A percentile compares a stretch with the other conserved stretches of the same genome.
Evolutionary conservation across 2,888 invertebrate species (phyloP).

Genomic region (Conus canariensis): DNA sequence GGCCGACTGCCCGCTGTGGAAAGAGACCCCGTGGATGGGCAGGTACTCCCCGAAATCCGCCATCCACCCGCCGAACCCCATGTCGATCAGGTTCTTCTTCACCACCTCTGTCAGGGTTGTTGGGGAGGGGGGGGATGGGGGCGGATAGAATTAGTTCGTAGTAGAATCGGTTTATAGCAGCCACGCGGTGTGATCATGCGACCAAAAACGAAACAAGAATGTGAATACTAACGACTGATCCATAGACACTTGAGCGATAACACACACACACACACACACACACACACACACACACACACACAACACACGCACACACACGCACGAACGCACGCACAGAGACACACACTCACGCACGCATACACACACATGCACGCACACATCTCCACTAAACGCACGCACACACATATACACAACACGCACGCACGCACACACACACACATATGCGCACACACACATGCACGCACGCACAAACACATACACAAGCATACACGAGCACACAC

Average conservation of each 20-base stretch:
- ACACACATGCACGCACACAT: no score
- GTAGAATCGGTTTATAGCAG: no score
- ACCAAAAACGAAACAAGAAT: no score
- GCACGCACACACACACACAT: slow-evolving; percentile 1
- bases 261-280: neutral
- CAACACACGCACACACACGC: no score
- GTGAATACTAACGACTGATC: neutral
- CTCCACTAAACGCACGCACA: no score
- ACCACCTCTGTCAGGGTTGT: slow-evolving; percentile 49
- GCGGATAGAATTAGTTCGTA: no score
- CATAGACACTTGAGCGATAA: neutral
- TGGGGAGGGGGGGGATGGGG: no score
- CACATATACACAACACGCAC: neutral
- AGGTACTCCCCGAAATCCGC: slow-evolving; percentile 75
- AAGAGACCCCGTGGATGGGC: slow-evolving; percentile 63
- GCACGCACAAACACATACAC: neutral
- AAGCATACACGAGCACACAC: neutral
- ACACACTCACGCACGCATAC: no score
- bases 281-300: neutral
- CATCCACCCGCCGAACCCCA: slow-evolving; percentile 76
- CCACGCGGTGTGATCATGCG: no score
- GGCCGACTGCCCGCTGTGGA: slow-evolving; percentile 52
- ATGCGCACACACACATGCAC: slow-evolving; percentile 2
- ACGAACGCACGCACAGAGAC: no score
- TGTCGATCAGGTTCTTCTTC: slow-evolving; percentile 67